Percentiles rank a stretch among this genome's conserved stretches.
These are phyloP conservation scores for Peromyscus attwateri DNA, from an alignment of 2,797 vertebrate species.

Conservation along the genomic window DNA sequence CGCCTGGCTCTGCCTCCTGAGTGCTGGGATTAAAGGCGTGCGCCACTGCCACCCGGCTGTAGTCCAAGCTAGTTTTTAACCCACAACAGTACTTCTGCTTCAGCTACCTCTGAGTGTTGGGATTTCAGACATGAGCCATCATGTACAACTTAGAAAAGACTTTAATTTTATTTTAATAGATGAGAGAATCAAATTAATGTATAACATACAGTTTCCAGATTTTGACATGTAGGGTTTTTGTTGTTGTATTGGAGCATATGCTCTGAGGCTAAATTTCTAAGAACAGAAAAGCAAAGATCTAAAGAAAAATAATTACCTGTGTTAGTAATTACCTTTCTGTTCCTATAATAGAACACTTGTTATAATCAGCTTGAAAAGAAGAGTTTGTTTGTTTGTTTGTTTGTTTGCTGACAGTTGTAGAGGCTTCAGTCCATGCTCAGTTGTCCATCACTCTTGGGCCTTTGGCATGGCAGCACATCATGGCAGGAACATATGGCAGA, in stretches of 20 bases:
- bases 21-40: too few relatives aligned
- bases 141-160: background rate
- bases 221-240: background rate
- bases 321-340: background rate
- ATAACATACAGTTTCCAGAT: background rate
- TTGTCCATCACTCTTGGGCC: background rate
- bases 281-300: slow-evolving; percentile 43
- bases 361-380: background rate
- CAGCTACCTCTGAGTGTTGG: background rate
- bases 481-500: background rate
- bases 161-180: slow-evolving; percentile 61
- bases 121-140: background rate
- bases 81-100: background rate
- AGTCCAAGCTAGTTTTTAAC: background rate
- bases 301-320: slow-evolving; percentile 39
- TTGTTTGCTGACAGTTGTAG: background rate
- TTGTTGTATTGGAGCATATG: slow-evolving; percentile 48
- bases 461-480: background rate
- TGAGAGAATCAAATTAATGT: slow-evolving; percentile 48
- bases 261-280: slow-evolving; percentile 49
- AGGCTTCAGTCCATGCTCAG: background rate
- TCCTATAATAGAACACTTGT: background rate
- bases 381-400: background rate
- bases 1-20: too few relatives aligned
- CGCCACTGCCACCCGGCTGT: too few relatives aligned